Conservation (phyloP, 2,797 vertebrate genomes). For the Betta splendens region DNA sequence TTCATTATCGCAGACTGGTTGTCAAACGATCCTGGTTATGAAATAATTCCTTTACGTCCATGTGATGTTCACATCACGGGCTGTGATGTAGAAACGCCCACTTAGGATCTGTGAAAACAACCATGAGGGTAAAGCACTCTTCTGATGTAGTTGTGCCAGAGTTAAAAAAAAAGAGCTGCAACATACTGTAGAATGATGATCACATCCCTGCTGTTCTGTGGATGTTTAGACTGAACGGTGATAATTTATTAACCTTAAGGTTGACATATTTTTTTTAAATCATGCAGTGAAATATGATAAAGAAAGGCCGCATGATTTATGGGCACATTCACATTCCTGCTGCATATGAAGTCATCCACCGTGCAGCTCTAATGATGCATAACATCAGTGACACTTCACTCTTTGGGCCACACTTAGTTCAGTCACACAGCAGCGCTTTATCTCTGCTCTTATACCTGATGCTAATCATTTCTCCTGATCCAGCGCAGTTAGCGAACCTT, state of each 20-base stretch:
- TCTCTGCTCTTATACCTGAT: conserved; percentile 32
- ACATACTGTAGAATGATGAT: neutral
- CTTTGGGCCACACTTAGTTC: conserved; percentile 25
- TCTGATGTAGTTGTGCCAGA: conserved; percentile 51
- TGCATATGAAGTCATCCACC: conserved; percentile 17
- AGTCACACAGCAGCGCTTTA: conserved; percentile 35
- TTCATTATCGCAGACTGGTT: conserved; percentile 39
- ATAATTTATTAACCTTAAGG: neutral
- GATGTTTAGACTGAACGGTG: neutral
- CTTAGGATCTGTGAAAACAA: conserved; percentile 62
- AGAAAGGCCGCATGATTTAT: conserved; percentile 18
- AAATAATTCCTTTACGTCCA: too few species aligned
- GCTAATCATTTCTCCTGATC: conserved; percentile 14
- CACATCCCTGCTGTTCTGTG: neutral
- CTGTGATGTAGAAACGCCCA: conserved; percentile 55
- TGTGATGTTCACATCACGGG: conserved; percentile 53
- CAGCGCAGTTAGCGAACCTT: conserved; percentile 15
- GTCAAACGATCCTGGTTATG: conserved; percentile 16
- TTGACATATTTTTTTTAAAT: neutral
- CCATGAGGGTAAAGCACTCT: conserved; percentile 57
- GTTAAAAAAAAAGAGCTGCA: conserved; percentile 3
- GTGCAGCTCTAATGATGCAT: conserved; percentile 42
- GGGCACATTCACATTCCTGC: conserved; percentile 5
- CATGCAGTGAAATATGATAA: too few species aligned
- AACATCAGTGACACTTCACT: conserved; percentile 37